Evolutionary conservation across 53 echinoderm and acorn worm genomes (phyloP).

Genomic region (Stichopus horrens): DNA sequence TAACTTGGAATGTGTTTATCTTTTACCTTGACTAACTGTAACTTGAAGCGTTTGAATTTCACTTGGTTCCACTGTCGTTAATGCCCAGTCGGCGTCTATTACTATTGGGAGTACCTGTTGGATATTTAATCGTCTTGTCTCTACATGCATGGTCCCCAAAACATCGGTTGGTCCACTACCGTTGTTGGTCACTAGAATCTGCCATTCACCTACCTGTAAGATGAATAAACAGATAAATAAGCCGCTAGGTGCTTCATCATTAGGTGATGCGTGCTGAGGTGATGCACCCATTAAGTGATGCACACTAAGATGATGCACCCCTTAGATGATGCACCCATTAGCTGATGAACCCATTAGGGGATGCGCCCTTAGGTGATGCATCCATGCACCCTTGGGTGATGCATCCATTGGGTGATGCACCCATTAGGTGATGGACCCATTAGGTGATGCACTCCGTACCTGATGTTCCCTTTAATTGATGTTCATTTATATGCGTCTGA

Average conservation of each 20-base stretch:
- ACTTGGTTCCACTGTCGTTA: slow-evolving; percentile 46
- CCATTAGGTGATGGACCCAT: no score
- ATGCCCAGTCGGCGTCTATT: slow-evolving; percentile 53
- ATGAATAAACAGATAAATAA: neutral
- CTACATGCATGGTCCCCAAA: slow-evolving; percentile 17
- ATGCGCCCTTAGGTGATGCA: no score
- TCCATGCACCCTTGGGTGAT: no score
- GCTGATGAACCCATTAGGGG: no score
- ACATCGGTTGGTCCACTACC: neutral
- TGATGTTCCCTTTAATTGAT: no score
- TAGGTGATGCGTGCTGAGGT: no score
- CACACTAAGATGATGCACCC: no score
- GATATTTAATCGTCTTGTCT: neutral
- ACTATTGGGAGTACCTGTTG: slow-evolving; percentile 53
- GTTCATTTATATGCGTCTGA: no score
- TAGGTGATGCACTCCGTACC: no score
- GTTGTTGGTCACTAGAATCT: neutral
- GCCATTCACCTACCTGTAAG: slow-evolving; percentile 3
- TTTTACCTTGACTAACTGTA: slow-evolving; percentile 60
- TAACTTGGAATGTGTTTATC: neutral
- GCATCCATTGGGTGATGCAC: no score
- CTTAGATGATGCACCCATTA: no score
- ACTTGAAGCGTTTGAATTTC: slow-evolving; percentile 63
- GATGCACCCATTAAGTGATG: no score
- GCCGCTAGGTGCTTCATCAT: neutral